Percentiles rank a stretch among this genome's conserved stretches.
Conservation (phyloP, 2,113 vertebrate species). For the Marcusenius ussheri region DNA sequence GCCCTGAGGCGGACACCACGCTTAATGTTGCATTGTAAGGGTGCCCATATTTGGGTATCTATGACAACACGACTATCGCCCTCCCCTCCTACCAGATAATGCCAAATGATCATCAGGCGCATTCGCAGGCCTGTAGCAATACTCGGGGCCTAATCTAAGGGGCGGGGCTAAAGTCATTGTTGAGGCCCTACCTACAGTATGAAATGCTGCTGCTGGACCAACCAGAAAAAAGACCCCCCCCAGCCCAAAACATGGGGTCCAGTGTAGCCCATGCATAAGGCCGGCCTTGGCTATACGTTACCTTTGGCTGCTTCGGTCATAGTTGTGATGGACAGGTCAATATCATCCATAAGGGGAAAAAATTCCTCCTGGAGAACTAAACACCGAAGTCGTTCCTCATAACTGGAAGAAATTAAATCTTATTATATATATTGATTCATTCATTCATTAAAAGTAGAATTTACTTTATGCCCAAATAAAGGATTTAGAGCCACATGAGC, state of each 20-base stretch:
- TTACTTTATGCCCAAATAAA: not conserved
- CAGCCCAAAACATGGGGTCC: not conserved
- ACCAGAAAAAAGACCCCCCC: not conserved
- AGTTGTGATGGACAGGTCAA: conserved; percentile 50
- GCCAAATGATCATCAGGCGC: not conserved
- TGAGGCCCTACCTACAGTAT: not conserved
- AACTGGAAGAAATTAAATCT: conserved; percentile 47
- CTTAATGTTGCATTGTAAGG: not conserved
- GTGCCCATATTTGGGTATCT: not conserved
- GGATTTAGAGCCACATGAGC: not conserved
- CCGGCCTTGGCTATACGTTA: conserved; percentile 26
- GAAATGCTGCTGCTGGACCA: not conserved
- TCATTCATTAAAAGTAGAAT: not conserved
- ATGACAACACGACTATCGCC: not conserved
- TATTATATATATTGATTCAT: not conserved
- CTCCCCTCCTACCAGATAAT: not conserved
- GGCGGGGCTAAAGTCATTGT: not conserved
- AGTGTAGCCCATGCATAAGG: not conserved
- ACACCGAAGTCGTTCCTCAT: conserved; percentile 54
- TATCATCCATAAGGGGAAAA: conserved; percentile 52
- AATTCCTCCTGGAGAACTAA: conserved; percentile 72
- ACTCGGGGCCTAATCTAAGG: not conserved
- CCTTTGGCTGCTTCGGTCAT: conserved; percentile 59
- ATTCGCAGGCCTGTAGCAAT: not conserved
- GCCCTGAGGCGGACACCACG: not conserved